These are phyloP conservation scores for Mesoclemmys tuberculata DNA, from an alignment of 2,113 vertebrate species.

Conservation along the genomic window DNA sequence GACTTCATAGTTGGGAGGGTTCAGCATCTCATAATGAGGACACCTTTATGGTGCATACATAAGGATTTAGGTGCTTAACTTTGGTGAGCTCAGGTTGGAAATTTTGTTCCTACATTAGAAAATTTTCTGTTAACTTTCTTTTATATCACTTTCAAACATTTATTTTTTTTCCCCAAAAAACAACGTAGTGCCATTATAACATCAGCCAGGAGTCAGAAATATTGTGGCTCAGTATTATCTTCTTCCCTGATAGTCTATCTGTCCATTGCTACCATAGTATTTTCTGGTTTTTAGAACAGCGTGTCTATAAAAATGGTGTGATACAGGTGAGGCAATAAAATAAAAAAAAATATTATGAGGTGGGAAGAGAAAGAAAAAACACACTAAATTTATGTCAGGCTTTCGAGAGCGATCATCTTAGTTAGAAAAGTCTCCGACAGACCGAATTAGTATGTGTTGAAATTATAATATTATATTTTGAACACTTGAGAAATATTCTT, in stretches of 20 bases:
- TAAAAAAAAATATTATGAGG: not conserved
- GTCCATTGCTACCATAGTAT: not conserved
- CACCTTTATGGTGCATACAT: not conserved
- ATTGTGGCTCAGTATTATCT: not conserved
- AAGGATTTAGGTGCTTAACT: not conserved
- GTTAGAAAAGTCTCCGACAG: not conserved
- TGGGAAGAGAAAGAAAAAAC: not conserved
- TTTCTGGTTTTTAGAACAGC: not conserved
- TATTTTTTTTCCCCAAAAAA: not conserved
- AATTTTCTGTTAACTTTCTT: not conserved
- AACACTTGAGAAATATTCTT: not conserved
- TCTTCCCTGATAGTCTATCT: not conserved
- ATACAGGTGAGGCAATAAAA: not conserved
- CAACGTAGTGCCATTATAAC: not conserved
- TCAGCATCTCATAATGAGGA: not conserved
- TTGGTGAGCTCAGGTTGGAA: not conserved
- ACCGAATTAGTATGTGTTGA: not conserved
- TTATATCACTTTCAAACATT: not conserved
- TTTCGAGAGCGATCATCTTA: not conserved
- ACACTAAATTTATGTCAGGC: not conserved
- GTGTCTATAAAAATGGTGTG: not conserved
- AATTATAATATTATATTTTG: not conserved
- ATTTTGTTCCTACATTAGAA: not conserved
- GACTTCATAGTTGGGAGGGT: not conserved
- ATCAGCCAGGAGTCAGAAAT: not conserved